Evolutionary conservation across 92 coral and sea anemone genomes (phyloP).

Genomic region (Porites evermanni): DNA sequence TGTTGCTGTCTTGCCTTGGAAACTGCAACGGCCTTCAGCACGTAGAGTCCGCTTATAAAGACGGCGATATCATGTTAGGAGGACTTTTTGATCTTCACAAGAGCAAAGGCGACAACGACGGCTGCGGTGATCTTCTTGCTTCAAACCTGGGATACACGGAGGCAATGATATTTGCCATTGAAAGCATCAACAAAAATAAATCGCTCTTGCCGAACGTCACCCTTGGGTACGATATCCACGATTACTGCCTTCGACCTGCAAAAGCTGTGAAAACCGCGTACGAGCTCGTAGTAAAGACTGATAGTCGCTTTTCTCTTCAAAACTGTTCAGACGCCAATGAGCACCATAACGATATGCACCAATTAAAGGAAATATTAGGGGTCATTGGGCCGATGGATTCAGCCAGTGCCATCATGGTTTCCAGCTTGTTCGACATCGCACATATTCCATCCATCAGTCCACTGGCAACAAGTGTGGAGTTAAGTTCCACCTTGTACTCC

Average conservation of each 20-base stretch:
- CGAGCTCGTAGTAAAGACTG: slow-evolving; percentile 28
- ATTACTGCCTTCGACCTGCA: slow-evolving; percentile 23
- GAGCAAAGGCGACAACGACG: background rate
- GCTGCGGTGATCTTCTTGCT: slow-evolving; percentile 7
- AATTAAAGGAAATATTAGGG: slow-evolving; percentile 47
- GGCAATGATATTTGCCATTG: slow-evolving; percentile 43
- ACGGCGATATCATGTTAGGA: slow-evolving; percentile 24
- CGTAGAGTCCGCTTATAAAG: slow-evolving; percentile 4
- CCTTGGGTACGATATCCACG: slow-evolving; percentile 17
- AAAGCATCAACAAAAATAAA: slow-evolving; percentile 13
- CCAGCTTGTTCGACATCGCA: slow-evolving; percentile 67
- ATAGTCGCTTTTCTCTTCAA: slow-evolving; percentile 14
- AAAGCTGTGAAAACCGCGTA: slow-evolving; percentile 17
- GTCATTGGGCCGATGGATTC: slow-evolving; percentile 76
- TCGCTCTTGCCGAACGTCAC: slow-evolving; percentile 22
- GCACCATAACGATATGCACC: background rate
- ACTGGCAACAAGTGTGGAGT: slow-evolving; percentile 78
- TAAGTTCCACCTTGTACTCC: slow-evolving; percentile 58
- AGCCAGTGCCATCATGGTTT: slow-evolving; percentile 53
- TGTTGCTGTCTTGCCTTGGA: background rate
- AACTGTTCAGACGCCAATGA: background rate
- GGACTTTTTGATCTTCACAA: slow-evolving; percentile 26
- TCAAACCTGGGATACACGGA: slow-evolving; percentile 10
- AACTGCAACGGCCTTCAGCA: background rate
- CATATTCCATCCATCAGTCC: slow-evolving; percentile 74